These are phyloP conservation scores for Megalopta genalis DNA, from an alignment of 1,140 invertebrate genomes.

Conservation along the genomic window DNA sequence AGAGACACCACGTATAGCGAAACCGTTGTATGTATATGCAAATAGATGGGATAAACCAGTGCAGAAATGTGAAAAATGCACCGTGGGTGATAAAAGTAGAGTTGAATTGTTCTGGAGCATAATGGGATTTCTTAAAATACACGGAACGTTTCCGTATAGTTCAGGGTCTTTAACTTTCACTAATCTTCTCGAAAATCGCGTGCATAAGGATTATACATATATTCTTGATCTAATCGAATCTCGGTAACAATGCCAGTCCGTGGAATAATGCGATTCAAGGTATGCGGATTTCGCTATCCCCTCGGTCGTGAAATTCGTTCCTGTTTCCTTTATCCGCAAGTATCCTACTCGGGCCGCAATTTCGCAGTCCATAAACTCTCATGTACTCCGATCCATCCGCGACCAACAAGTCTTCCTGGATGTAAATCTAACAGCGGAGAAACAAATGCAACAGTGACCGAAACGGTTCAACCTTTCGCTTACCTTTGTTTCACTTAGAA, in stretches of 20 bases:
- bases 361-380: background rate
- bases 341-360: background rate
- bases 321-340: conserved; percentile 1
- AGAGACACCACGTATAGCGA: too few species aligned
- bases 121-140: too few species aligned
- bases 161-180: conserved; percentile 24
- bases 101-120: too few species aligned
- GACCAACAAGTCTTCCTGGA: background rate
- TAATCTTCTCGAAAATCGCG: conserved; percentile 12
- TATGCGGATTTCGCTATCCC: background rate
- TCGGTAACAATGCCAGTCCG: conserved; percentile 17
- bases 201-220: conserved; percentile 1
- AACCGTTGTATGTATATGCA: too few species aligned
- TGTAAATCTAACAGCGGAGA: background rate
- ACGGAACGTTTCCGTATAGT: background rate
- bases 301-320: conserved; percentile 14
- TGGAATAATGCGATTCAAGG: background rate
- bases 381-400: background rate
- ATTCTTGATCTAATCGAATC: conserved; percentile 9
- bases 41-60: too few species aligned
- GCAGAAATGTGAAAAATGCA: too few species aligned
- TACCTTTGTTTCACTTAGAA: too few species aligned
- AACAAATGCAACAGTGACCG: too few species aligned
- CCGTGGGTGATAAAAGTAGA: too few species aligned
- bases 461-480: too few species aligned